Base-by-base conservation (phyloP, 2,888 invertebrate genomes). In the Corythucha ciliata region DNA sequence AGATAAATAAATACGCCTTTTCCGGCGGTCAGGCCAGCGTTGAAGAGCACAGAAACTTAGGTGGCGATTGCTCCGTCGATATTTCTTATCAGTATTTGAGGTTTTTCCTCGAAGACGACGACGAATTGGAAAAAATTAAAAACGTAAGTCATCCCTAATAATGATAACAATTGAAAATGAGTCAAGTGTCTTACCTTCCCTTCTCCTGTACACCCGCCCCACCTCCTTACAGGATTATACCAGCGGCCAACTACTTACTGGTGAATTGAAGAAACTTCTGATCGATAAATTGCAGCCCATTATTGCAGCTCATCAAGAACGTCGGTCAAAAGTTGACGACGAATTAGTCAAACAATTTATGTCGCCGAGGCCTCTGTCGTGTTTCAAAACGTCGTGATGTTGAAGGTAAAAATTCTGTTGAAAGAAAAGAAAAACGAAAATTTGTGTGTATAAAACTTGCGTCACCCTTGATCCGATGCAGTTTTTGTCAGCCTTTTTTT, bases 51-150 rank as follows among this genome's bases (percentile, higher is more conserved):
- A 72, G 86, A 52, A 70, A 75, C 61, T 71, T 82, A 24, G 97
- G 98, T 18, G 98, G 98, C n/a, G 83, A 97, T 70, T 91, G 96
- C 59, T 86, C 88, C 48, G 80, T 98, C 6, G 98, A 99, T 71
- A 91, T 93, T 50, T 82, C 96, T 0, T 98, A 78, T 72, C 93
- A 97, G 68, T 91, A 97, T 71, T 73, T 98, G 22, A 79, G 77
- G 22, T 98, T 94, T 71, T 98, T 99, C 74, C 66, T 96, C 52
- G 94, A 96, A 54, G 92, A 94, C 68, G 97, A 98, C 65, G 80
- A 79, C 0, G 76, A 77, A 64, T 71, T 99, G 55, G 86, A 85
- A 59, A 70, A 83, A 68, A 81, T 91, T 42, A 68, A 72, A 64
- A 69, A 75, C 70, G 80, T 79, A 62, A 62, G 58, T 57, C 41